Base-by-base conservation (phyloP, 2,113 vertebrate species). In the Labeo catla region DNA sequence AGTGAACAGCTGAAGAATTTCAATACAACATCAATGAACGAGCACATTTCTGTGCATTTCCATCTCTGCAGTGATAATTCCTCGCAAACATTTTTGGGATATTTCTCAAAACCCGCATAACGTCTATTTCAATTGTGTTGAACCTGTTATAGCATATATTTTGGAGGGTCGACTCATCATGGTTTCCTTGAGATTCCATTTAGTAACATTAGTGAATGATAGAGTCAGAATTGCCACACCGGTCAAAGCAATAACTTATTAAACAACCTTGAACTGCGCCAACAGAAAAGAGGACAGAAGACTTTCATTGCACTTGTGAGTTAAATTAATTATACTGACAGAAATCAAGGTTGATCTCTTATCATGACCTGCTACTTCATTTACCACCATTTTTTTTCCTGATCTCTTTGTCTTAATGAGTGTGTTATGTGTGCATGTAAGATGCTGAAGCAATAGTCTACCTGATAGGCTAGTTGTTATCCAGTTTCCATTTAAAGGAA, bases 1-100 rank as follows among this genome's bases (percentile, higher is more conserved):
- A 86, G 90, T 91, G 89, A 92, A 93, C 91, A 92, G 87, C 89
- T 92, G 88, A 86, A 87, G 77, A 87, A 87, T 88, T 89, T 89
- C 87, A 86, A 81, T 87, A 89, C 61, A 57, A 65, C 43, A 70
- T 84, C 90, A 88, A 84, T 87, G 52, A 72, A 85, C 59, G 10
- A 81, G 77, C 65, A 83, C 86, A 76, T 83, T 86, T 68, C 82
- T 89, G 85, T 90, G 43, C 88, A 90, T 76, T 66, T 88, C 84
- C 74, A 88, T 16, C 50, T 50, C 28, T n/a, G 11, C 86, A 73
- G 68, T 86, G 86, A 88, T 85, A 89, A 82, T 83, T 90, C 79
- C 85, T 88, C 80, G 39, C 34, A 61, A 61, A 21, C 54, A 70
- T 70, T 73, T 76, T 16, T 34, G 19, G 34, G 54, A n/a, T 23